These are phyloP conservation scores for Pseudorhiza aurosa DNA, from an alignment of 30 jellyfish, hydroid and myxozoan genomes.

Conservation along the genomic window DNA sequence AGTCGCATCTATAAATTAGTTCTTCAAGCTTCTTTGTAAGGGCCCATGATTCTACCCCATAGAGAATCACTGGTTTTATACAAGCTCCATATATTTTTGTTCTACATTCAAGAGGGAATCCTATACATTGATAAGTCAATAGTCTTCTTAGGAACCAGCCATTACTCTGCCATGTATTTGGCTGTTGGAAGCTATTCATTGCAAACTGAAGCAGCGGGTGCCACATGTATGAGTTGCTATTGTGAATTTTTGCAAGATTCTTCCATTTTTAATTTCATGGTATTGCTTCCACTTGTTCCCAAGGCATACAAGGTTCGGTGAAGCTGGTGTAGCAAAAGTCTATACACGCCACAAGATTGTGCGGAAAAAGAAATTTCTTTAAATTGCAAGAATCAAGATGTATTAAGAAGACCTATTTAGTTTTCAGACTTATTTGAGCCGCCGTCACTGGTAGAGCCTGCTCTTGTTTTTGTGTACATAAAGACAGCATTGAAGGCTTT, in stretches of 20 bases:
- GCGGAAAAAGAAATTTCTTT: slow-evolving; percentile 23
- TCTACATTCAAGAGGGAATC: no score
- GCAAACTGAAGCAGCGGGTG: no score
- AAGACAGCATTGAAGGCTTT: background rate
- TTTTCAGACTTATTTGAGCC: background rate
- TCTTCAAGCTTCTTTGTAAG: no score
- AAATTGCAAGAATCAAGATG: slow-evolving; percentile 18
- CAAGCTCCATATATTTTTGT: no score
- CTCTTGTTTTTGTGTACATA: background rate
- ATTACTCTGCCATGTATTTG: no score
- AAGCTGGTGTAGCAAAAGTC: slow-evolving; percentile 31
- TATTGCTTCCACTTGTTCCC: slow-evolving; percentile 57
- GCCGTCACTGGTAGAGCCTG: background rate
- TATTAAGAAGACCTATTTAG: slow-evolving; percentile 1
- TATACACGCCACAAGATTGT: slow-evolving; percentile 27
- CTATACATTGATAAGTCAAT: no score
- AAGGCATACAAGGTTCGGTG: slow-evolving; percentile 62
- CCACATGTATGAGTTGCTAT: no score
- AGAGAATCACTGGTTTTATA: no score
- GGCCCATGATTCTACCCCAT: no score
- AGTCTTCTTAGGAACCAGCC: no score
- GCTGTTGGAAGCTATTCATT: no score
- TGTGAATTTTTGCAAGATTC: background rate
- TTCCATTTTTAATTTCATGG: background rate
- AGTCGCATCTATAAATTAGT: no score